These are phyloP conservation scores for Microtus pennsylvanicus DNA, from an alignment of 2,113 vertebrate genomes.

Conservation along the genomic window DNA sequence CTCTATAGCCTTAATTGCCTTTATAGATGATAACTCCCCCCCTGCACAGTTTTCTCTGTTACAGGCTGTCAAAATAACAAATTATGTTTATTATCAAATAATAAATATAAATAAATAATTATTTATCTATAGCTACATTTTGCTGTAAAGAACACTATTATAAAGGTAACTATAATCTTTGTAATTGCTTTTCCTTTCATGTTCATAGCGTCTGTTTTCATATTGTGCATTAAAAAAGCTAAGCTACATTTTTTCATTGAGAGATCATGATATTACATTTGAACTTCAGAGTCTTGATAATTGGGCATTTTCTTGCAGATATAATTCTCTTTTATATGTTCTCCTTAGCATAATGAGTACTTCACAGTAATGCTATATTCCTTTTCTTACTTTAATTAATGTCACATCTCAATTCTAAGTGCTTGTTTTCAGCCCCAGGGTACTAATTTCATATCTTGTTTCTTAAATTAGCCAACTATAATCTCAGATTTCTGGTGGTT, in stretches of 20 bases:
- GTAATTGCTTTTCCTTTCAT: not conserved
- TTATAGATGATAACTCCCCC: not conserved
- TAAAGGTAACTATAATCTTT: not conserved
- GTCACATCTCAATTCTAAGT: conserved; percentile 78
- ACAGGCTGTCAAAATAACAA: not conserved
- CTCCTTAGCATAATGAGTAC: conserved; percentile 72
- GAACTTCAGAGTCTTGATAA: conserved; percentile 69
- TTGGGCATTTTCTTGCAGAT: conserved; percentile 66
- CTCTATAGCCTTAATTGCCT: not conserved
- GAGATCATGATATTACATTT: conserved; percentile 53
- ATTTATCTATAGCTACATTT: not conserved
- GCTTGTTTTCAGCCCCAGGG: conserved; percentile 73
- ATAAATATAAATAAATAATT: not conserved
- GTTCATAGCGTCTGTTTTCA: not conserved
- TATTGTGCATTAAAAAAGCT: not conserved
- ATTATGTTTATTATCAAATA: not conserved
- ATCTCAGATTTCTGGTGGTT: conserved; percentile 70
- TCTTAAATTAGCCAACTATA: conserved; percentile 75
- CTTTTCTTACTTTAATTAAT: conserved; percentile 79
- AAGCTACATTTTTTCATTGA: conserved; percentile 48
- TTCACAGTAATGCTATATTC: conserved; percentile 69
- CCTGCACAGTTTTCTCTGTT: not conserved
- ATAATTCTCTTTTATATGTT: conserved; percentile 74
- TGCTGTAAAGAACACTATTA: not conserved
- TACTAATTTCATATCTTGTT: conserved; percentile 77